Percentiles rank a stretch among this genome's conserved stretches.
Conservation (phyloP, 30 jellyfish, hydroid and myxozoan genomes). For the Chironex yamaguchii region DNA sequence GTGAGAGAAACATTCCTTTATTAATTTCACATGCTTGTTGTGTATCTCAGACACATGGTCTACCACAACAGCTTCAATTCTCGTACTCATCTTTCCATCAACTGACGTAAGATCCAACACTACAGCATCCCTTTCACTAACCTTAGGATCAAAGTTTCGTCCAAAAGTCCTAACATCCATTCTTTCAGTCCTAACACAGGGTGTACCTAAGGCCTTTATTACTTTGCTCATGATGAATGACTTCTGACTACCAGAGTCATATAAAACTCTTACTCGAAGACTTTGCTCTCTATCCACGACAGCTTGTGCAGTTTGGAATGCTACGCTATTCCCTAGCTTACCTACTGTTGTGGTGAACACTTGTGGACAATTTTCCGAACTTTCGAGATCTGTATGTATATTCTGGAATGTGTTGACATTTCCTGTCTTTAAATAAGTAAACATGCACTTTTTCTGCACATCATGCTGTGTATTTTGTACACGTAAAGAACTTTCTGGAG, state of each 20-base stretch:
- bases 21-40: conserved; percentile 5
- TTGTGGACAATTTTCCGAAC: too few relatives aligned
- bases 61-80: conserved; percentile 15
- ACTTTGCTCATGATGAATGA: conserved; percentile 12
- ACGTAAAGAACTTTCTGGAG: too few relatives aligned
- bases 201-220: not conserved
- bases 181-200: not conserved
- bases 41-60: not conserved
- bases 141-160: not conserved
- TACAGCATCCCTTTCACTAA: conserved; percentile 16
- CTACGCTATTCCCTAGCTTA: conserved; percentile 15
- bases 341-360: too few relatives aligned
- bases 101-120: not conserved
- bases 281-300: not conserved
- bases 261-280: not conserved
- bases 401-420: too few relatives aligned
- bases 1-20: conserved; percentile 19
- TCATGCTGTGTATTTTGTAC: too few relatives aligned
- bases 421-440: too few relatives aligned
- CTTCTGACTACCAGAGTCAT: conserved; percentile 23
- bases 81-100: not conserved
- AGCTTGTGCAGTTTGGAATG: conserved; percentile 34
- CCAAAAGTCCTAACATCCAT: conserved; percentile 13
- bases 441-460: too few relatives aligned
- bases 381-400: too few relatives aligned